Evolutionary conservation across 2,113 vertebrate genomes (phyloP), one percentile per base, ranked within the genome.

Genomic region (Lepus americanus): DNA sequence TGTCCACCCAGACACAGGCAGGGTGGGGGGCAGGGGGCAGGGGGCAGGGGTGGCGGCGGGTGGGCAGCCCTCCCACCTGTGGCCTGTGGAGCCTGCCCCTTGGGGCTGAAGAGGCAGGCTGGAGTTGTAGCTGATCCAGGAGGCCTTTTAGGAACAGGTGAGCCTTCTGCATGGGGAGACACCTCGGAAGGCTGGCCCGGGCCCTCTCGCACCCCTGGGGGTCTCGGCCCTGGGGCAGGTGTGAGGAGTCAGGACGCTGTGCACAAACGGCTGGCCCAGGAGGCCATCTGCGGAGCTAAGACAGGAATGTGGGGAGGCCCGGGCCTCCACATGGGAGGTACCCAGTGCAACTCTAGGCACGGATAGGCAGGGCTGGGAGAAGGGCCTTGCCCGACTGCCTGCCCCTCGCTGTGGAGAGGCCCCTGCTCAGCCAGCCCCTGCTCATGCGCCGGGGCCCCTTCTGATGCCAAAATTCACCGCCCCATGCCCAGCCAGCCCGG

Each of bases 1-100:
- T 10, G 64, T 96, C 95, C 96, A 94, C 92, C 92, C 94, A 95
- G 96, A 95, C 81, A 95, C 7, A 89, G n/a, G 90, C 77, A 19
- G 9, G 31, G 29, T 16, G 31, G 66, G 66, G 66, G 85, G 87
- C 49, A n/a, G 59, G 49, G 55, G 49, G 61, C 44, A 44, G 83
- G 69, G 72, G 72, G 59, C 49, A 23, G 51, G 66, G 6, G 6
- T 7, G 29, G 76, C 49, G 9, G 76, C 31, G 39, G n/a, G 63
- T 39, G 53, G 84, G 64, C 23, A 84, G 16, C 66, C 69, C 69
- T 90, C 51, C 51, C 14, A 3, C 31, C n/a, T 78, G n/a, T 31
- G 51, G 27, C 44, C 70, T 16, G 17, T 59, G 44, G 49, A 33
- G 64, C 29, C 39, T 80, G 19, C 9, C 44, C 36, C 27, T 14